Percentiles rank a stretch among this genome's conserved stretches.
phyloP scores from a whole-genome alignment of 2,797 vertebrate species.

The Erethizon dorsatum region DNA sequence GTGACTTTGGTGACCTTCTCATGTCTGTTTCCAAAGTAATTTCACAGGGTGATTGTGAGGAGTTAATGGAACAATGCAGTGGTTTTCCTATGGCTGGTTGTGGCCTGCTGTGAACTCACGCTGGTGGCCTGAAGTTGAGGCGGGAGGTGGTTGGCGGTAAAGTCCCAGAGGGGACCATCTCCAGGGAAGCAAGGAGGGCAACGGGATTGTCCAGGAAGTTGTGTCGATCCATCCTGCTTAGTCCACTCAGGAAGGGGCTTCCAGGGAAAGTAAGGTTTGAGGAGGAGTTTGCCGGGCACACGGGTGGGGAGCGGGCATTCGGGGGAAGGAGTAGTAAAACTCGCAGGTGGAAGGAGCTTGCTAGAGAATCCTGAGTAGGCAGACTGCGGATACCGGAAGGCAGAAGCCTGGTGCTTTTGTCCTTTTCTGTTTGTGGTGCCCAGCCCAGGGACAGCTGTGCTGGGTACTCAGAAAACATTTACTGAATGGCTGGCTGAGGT shows the following conservation, averaged over 20 bases:
- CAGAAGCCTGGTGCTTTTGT: not conserved
- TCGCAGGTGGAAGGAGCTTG: not conserved
- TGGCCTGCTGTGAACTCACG: not conserved
- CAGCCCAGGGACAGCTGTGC: not conserved
- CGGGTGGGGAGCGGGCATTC: not conserved
- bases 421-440: not conserved
- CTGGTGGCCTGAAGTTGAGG: not conserved
- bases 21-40: not conserved
- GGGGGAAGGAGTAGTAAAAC: not conserved
- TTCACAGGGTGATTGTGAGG: not conserved
- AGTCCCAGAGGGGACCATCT: not conserved
- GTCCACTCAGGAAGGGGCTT: not conserved
- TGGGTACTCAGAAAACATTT: not conserved
- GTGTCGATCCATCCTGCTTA: not conserved
- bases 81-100: constrained; percentile 3
- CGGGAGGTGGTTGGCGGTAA: not conserved
- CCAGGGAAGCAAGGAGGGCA: not conserved
- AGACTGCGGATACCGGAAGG: not conserved
- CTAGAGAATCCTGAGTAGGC: not conserved
- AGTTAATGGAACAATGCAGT: not conserved
- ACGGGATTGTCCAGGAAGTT: not conserved
- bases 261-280: not conserved
- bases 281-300: not conserved
- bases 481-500: not conserved
- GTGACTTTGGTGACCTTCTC: not conserved